A percentile compares a stretch with the other conserved stretches of the same genome.
phyloP scores from a whole-genome alignment of 1,140 invertebrate species.

The Chlorops oryzae region DNA sequence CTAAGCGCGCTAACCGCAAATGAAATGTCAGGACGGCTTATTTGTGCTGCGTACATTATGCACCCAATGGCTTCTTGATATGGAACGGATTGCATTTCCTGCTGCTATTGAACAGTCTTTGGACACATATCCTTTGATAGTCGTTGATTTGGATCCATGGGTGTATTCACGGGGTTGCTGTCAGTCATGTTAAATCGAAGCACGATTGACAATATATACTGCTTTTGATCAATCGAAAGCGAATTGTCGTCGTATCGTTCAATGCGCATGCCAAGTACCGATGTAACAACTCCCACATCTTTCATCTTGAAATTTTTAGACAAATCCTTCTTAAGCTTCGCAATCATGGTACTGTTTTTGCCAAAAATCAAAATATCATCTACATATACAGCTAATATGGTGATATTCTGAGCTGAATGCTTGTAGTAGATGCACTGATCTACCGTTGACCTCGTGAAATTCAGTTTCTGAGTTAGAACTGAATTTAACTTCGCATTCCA shows the following conservation, averaged over 20 bases:
- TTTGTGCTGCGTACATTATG: constrained; percentile 36
- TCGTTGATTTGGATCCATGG: constrained; percentile 24
- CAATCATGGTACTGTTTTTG: too few species aligned
- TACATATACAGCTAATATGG: too few species aligned
- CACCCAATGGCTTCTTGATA: constrained; percentile 29
- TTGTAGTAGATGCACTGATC: too few species aligned
- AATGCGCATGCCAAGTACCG: too few species aligned
- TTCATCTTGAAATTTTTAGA: too few species aligned
- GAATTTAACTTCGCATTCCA: constrained; percentile 34
- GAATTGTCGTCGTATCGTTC: constrained; percentile 12
- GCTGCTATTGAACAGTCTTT: constrained; percentile 15
- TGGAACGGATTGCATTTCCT: constrained; percentile 16
- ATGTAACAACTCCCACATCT: too few species aligned
- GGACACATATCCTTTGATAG: constrained; percentile 19
- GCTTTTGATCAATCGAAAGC: constrained; percentile 31
- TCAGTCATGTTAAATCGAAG: constrained; percentile 34
- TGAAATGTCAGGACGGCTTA: constrained; percentile 44
- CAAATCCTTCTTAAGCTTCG: too few species aligned
- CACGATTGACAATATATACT: constrained; percentile 11
- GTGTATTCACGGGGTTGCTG: constrained; percentile 25
- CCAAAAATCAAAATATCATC: too few species aligned
- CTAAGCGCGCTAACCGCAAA: constrained; percentile 29
- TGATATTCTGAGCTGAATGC: too few species aligned
- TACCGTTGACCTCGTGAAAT: too few species aligned
- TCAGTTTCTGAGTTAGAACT: too few species aligned